phyloP scores from a whole-genome alignment of 2,888 invertebrate genomes.

The Leptinotarsa rubiginosa region DNA sequence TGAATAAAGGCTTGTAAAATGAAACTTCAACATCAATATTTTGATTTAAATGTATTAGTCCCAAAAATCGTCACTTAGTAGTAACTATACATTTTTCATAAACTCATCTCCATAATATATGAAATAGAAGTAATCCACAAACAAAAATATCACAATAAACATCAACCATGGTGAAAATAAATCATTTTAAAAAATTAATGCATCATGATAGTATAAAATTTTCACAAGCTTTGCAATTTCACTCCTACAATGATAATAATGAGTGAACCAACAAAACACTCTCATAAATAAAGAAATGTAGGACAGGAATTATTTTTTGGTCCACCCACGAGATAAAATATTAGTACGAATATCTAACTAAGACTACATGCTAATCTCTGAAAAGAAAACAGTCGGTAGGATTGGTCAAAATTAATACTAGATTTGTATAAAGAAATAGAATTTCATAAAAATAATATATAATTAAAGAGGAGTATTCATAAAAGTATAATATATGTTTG shows the following conservation, averaged over 20 bases:
- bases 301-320: constrained; percentile 9
- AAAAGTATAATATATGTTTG: no score
- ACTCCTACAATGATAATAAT: constrained; percentile 2
- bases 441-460: no score
- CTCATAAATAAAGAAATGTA: constrained; percentile 3
- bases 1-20: neutral
- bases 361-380: constrained; percentile 35
- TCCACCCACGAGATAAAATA: constrained; percentile 12
- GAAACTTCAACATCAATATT: neutral
- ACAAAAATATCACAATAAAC: constrained; percentile 24
- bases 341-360: constrained; percentile 18
- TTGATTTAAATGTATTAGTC: constrained; percentile 23
- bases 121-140: constrained; percentile 16
- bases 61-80: constrained; percentile 12
- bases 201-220: constrained; percentile 21
- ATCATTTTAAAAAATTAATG: neutral
- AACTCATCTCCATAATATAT: constrained; percentile 26
- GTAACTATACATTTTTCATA: constrained; percentile 11
- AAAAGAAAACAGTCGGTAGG: constrained; percentile 17
- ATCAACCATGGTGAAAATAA: constrained; percentile 14
- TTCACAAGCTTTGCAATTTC: constrained; percentile 6
- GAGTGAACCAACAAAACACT: neutral
- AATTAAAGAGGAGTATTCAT: no score
- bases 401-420: constrained; percentile 26
- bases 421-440: no score